phyloP scores from a whole-genome alignment of 1,140 invertebrate species.

The Drosophila malerkotliana region DNA sequence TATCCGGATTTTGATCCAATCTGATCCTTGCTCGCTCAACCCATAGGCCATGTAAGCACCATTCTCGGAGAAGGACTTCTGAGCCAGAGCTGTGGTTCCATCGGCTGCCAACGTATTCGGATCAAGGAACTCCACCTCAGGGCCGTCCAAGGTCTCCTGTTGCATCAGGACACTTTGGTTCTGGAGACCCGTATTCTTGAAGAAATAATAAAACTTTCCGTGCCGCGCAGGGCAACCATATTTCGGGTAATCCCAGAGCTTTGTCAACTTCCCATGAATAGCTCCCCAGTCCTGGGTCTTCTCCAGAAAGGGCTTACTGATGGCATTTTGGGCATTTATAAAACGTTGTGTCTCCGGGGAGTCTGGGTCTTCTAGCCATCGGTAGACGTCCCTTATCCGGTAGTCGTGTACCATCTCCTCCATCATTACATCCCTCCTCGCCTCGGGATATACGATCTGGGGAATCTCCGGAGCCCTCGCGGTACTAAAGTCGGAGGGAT shows the following conservation, averaged over 20 bases:
- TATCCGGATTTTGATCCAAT: conserved; percentile 96
- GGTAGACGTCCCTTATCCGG: conserved; percentile 95
- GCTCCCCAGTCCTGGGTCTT: conserved; percentile 89
- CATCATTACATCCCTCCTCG: conserved; percentile 90
- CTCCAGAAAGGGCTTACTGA: conserved; percentile 94
- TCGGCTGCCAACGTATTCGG: conserved; percentile 96
- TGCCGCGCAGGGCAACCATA: conserved; percentile 93
- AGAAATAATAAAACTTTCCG: conserved; percentile 95
- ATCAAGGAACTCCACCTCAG: conserved; percentile 95
- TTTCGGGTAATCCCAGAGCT: conserved; percentile 98
- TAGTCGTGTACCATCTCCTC: conserved; percentile 92
- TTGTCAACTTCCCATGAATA: conserved; percentile 91
- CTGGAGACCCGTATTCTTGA: conserved; percentile 96
- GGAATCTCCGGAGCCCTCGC: not conserved
- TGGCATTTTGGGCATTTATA: conserved; percentile 95
- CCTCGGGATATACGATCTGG: conserved; percentile 88
- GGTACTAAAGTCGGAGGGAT: not conserved
- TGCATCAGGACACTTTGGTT: conserved; percentile 98
- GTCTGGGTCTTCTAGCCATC: conserved; percentile 98
- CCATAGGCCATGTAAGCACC: conserved; percentile 96
- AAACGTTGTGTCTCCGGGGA: conserved; percentile 95
- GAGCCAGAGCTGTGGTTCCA: conserved; percentile 95
- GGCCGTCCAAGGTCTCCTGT: conserved; percentile 91
- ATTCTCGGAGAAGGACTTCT: conserved; percentile 94
- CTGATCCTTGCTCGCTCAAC: conserved; percentile 95